Evolutionary conservation across 2,888 invertebrate species (phyloP).

Genomic region (Leptinotarsa peninsularis): DNA sequence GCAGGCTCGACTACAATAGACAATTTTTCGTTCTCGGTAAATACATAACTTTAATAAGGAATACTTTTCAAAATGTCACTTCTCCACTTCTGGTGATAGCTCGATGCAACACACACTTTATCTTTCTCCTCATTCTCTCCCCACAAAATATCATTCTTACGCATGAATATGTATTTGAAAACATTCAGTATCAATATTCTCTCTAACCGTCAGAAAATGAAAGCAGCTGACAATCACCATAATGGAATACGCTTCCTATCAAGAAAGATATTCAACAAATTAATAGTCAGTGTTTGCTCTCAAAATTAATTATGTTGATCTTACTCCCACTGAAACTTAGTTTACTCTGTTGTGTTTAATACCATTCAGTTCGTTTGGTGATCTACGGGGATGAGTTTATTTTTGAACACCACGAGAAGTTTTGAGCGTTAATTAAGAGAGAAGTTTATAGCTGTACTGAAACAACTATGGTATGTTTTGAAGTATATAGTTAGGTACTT

Average conservation of each 20-base stretch:
- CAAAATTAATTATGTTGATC: slow-evolving; percentile 9
- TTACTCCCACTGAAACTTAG: background rate
- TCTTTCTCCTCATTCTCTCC: too few relatives aligned
- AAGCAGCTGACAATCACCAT: background rate
- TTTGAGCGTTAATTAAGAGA: background rate
- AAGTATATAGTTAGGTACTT: background rate
- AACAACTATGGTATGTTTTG: background rate
- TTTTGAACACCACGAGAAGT: background rate
- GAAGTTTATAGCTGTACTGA: background rate
- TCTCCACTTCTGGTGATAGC: too few relatives aligned
- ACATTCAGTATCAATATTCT: too few relatives aligned
- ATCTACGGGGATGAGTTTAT: background rate
- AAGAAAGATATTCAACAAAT: background rate
- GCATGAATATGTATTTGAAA: too few relatives aligned
- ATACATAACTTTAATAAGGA: background rate
- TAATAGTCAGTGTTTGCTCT: background rate
- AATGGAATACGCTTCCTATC: background rate
- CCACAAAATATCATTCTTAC: too few relatives aligned
- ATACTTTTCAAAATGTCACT: too few relatives aligned
- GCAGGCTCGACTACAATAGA: slow-evolving; percentile 1
- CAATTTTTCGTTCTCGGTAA: background rate
- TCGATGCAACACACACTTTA: too few relatives aligned
- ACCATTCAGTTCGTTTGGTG: background rate
- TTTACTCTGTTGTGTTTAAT: background rate
- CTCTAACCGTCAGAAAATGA: background rate